Evolutionary conservation across 2,888 invertebrate species (phyloP), one percentile per base, ranked within the genome.

Genomic region (Drepanosiphum platanoidis): DNA sequence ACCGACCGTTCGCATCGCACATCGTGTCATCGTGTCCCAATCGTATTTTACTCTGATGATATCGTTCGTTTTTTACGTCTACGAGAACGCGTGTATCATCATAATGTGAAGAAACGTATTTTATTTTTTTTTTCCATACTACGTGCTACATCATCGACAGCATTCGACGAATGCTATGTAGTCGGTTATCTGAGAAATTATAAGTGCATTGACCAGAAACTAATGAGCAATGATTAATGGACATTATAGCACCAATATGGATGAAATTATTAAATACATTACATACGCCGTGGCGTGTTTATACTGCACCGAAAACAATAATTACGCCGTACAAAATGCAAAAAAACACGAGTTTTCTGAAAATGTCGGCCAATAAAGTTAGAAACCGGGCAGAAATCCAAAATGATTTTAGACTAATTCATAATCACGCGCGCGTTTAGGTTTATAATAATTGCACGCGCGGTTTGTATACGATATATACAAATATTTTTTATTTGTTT

Each of bases 171-270:
- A n/a, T n/a, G n/a, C n/a, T n/a, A n/a, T n/a, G n/a, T n/a, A n/a
- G n/a, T n/a, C n/a, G n/a, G 30, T 74, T 52, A 58, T 75, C 52
- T 34, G 4, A 74, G 15, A 75, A 13, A 75, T 75, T 32, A 32
- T 75, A 75, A 58, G 75, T 75, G n/a, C 75, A 75, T 15, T 75
- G 75, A 58, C 52, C 3, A 75, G 30, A 8, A 22, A 75, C 32
- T 75, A 75, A 58, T 75, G 34, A 75, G 34, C 13, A 75, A 58
- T 58, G 75, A 75, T 34, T 34, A 75, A 75, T 34, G n/a, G n/a
- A n/a, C n/a, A 18, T 52, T n/a, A 61, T 13, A 22, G 52, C 22
- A 11, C 18, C 22, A 9, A 34, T 22, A 72, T 46, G 46, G 74
- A 32, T 32, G 22, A 74, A 42, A 42, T 71, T 9, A 72, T 74